phyloP scores from a whole-genome alignment of 1,140 invertebrate species.

The Solenopsis invicta region DNA sequence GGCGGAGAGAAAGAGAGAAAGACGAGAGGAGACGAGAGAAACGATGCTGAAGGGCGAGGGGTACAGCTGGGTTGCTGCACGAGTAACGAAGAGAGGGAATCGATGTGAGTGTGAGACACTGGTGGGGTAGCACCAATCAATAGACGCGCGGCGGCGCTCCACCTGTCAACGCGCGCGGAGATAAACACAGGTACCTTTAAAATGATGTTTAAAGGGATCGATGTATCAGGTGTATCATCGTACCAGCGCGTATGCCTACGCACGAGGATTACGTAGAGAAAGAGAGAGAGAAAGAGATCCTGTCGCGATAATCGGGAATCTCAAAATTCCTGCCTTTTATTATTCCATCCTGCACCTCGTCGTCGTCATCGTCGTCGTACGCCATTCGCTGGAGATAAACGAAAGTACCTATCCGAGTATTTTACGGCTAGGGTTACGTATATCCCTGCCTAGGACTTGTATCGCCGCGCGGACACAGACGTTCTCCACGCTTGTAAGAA shows the following conservation, averaged over 20 bases:
- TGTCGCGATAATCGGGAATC: not conserved
- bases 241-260: not conserved
- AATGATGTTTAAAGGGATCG: constrained; percentile 67
- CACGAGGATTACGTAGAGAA: not conserved
- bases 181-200: constrained; percentile 74
- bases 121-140: constrained; percentile 78
- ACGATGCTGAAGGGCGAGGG: constrained; percentile 8
- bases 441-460: not conserved
- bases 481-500: not conserved
- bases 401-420: constrained; percentile 29
- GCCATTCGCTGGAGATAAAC: constrained; percentile 38
- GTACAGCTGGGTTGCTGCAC: constrained; percentile 36
- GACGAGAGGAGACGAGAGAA: not conserved
- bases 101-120: constrained; percentile 73
- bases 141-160: constrained; percentile 79
- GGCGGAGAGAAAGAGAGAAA: constrained; percentile 5
- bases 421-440: constrained; percentile 20
- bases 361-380: not conserved
- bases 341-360: not conserved
- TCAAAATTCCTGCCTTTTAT: constrained; percentile 30
- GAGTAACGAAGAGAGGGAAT: constrained; percentile 65
- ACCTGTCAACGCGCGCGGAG: constrained; percentile 77
- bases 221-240: not conserved
- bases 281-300: not conserved
- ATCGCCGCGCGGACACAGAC: not conserved